Base-by-base conservation (phyloP, 2,113 vertebrate species). In the Oreocharis arfaki region DNA sequence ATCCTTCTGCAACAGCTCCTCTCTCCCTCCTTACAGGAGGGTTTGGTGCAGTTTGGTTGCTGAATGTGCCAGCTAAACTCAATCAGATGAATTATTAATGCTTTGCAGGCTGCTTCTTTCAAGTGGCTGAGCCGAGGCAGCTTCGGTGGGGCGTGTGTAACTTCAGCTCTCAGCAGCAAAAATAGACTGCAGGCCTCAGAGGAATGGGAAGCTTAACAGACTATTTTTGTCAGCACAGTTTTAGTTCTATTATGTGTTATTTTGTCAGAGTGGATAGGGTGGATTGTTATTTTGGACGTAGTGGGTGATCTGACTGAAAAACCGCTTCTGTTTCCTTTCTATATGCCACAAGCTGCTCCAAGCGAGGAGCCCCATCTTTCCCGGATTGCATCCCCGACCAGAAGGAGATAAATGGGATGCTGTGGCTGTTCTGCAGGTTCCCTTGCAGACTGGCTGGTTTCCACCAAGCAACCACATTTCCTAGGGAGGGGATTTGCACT, bases 241-340 rank as follows among this genome's bases (percentile, higher is more conserved):
- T 97, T 96, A 69, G 76, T 87, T 89, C 91, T 91, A 93, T 96
- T 96, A 97, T 95, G 93, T 96, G 94, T 93, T 96, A 92, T 96
- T 97, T 94, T 96, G 94, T 89, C 96, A 94, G 81, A 93, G 88
- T 92, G 78, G 94, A 95, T 95, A 15, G 93, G 96, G 89, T 97
- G 94, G 96, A 95, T 95, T 96, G 83, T 97, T 97, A 97, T 97
- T 97, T 97, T 96, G 95, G 94, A 96, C 7, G 2, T 68, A 60
- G 96, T 96, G 95, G 95, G 93, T 93, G 96, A 93, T 96, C 69
- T 97, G 86, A 93, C 64, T 96, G 87, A 84, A 94, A 85, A 90
- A 56, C 20, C n/a, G 6, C 86, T 86, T 77, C 82, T 94, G 89
- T 96, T 96, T 96, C 90, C 94, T 93, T 39, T 79, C 93, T 95